Evolutionary conservation across 2,888 invertebrate genomes (phyloP).

Genomic region (Odontocolon sp.): DNA sequence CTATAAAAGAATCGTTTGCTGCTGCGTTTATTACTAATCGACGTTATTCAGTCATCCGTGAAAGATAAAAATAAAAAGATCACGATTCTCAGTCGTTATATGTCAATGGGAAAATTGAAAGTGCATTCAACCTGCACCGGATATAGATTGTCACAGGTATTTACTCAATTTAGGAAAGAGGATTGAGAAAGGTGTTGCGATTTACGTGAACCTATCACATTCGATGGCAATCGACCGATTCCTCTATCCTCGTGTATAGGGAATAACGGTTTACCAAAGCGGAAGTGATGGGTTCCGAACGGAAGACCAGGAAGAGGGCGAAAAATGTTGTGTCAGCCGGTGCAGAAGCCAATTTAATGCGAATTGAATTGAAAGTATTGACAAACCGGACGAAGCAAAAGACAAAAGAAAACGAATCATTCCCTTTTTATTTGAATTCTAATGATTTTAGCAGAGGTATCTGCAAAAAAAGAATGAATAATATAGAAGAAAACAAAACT

Average conservation of each 20-base stretch:
- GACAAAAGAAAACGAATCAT: conserved; percentile 17
- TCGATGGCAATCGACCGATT: conserved; percentile 68
- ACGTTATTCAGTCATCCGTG: no score
- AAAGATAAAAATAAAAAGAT: not conserved
- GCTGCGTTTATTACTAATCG: no score
- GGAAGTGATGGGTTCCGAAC: conserved; percentile 52
- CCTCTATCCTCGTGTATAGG: conserved; percentile 56
- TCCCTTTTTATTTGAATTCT: conserved; percentile 18
- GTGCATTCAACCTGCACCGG: conserved; percentile 27
- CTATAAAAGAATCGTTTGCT: no score
- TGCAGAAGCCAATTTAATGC: conserved; percentile 56
- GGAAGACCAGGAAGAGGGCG: conserved; percentile 25
- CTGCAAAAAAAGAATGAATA: not conserved
- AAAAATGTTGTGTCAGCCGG: conserved; percentile 60
- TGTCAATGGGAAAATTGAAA: not conserved
- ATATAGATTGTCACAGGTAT: conserved; percentile 47
- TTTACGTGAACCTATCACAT: conserved; percentile 67
- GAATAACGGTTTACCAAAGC: conserved; percentile 54
- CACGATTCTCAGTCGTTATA: not conserved
- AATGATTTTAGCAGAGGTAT: not conserved
- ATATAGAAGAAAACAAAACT: not conserved
- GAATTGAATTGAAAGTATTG: conserved; percentile 66
- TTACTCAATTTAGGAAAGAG: conserved; percentile 42
- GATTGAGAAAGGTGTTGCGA: conserved; percentile 53
- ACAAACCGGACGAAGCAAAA: not conserved